Evolutionary conservation across 2,888 invertebrate species (phyloP).

Genomic region (Acronicta alni): DNA sequence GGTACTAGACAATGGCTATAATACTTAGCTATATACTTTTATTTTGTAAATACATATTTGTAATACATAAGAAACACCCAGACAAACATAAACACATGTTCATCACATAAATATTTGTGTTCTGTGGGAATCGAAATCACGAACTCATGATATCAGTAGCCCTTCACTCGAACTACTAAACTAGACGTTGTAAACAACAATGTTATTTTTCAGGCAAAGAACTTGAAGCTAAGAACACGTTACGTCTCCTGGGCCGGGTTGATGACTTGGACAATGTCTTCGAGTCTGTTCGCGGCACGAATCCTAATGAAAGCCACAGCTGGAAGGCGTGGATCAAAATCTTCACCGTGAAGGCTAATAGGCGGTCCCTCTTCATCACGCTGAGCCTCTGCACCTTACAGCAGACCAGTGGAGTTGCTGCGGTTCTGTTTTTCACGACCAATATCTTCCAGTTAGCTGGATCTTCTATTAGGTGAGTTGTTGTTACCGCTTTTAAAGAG

Average conservation of each 20-base stretch:
- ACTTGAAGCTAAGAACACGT: slow-evolving; percentile 62
- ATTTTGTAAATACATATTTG: no score
- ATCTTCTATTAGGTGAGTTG: slow-evolving; percentile 55
- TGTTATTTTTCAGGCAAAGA: slow-evolving; percentile 61
- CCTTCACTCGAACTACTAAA: no score
- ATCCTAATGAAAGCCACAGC: slow-evolving; percentile 55
- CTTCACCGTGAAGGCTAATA: slow-evolving; percentile 67
- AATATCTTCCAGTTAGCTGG: slow-evolving; percentile 67
- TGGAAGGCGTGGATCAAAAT: slow-evolving; percentile 69
- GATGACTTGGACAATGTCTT: slow-evolving; percentile 65
- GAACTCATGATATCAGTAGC: no score
- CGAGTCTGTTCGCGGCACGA: slow-evolving; percentile 61
- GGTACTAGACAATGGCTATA: no score
- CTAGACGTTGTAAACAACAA: no score
- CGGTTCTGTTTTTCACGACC: slow-evolving; percentile 67
- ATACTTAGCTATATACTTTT: no score
- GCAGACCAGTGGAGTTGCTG: slow-evolving; percentile 64
- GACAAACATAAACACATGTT: no score
- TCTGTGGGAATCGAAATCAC: no score
- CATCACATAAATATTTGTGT: no score
- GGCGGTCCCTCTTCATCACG: slow-evolving; percentile 65
- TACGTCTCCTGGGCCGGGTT: slow-evolving; percentile 60
- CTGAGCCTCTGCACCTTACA: slow-evolving; percentile 59
- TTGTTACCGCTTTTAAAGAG: no score
- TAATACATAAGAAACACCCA: no score